These are phyloP conservation scores for Apis cerana DNA, from an alignment of 1,140 invertebrate genomes.

Conservation along the genomic window DNA sequence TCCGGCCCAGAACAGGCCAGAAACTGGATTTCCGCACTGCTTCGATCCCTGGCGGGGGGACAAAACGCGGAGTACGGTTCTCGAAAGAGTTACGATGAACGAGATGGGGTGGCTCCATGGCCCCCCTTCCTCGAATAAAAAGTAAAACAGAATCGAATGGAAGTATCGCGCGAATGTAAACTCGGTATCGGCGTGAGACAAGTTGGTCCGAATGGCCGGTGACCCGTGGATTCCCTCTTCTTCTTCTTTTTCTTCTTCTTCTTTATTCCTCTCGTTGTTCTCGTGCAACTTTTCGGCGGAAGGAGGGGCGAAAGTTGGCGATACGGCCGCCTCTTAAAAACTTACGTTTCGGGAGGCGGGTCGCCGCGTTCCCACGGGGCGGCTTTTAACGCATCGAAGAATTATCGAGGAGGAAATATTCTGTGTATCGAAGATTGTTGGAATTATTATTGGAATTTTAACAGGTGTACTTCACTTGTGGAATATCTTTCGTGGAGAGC, in stretches of 20 bases:
- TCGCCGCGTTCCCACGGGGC: constrained; percentile 21
- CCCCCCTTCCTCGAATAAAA: constrained; percentile 43
- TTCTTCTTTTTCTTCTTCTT: not conserved
- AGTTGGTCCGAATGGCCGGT: not conserved
- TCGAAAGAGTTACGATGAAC: constrained; percentile 23
- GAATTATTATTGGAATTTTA: no score
- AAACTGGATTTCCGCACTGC: constrained; percentile 44
- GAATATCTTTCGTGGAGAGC: no score
- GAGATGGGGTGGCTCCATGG: not conserved
- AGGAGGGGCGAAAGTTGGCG: constrained; percentile 43
- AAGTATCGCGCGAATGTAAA: constrained; percentile 68
- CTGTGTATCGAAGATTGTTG: no score
- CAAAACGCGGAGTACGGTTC: constrained; percentile 29
- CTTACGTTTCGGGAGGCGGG: constrained; percentile 38
- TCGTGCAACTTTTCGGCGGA: constrained; percentile 57
- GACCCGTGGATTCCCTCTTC: not conserved
- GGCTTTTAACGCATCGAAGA: constrained; percentile 30
- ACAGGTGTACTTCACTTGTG: no score
- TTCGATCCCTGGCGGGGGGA: constrained; percentile 12
- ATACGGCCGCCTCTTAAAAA: constrained; percentile 53
- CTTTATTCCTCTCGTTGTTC: constrained; percentile 42
- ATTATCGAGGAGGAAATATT: not conserved
- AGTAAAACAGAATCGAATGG: constrained; percentile 54
- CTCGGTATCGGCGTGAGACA: constrained; percentile 64
- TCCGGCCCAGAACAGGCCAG: constrained; percentile 14